Evolutionary conservation across 2,113 vertebrate genomes (phyloP).

Genomic region (Strix aluco): DNA sequence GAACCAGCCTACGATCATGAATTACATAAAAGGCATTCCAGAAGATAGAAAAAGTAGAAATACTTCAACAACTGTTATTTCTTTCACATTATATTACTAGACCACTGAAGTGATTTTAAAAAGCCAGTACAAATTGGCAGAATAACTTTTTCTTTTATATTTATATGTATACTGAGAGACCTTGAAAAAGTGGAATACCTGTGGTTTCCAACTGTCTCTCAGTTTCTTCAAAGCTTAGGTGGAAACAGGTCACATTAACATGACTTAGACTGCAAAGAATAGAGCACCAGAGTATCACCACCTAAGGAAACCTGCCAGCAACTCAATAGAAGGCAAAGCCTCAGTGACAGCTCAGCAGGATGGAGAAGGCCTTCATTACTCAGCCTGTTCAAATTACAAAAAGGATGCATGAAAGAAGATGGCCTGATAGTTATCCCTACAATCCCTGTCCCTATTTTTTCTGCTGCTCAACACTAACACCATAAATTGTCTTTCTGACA

Average conservation of each 20-base stretch:
- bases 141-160: background rate
- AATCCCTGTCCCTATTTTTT: background rate
- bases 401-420: background rate
- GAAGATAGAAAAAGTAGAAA: background rate
- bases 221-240: background rate
- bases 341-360: background rate
- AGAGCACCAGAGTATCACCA: background rate
- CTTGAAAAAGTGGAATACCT: background rate
- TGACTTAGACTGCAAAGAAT: background rate
- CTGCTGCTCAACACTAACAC: background rate
- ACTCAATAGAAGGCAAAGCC: background rate
- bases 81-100: background rate
- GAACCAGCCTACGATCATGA: background rate
- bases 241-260: background rate
- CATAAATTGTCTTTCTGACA: background rate
- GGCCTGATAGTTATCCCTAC: background rate
- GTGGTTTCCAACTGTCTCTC: background rate
- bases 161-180: background rate
- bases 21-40: background rate
- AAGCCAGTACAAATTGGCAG: background rate
- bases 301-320: background rate
- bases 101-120: background rate
- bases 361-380: background rate
- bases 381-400: background rate
- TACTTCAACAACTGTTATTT: background rate